Conservation (phyloP, 1,140 invertebrate species). For the Rhyacophila brunnea region DNA sequence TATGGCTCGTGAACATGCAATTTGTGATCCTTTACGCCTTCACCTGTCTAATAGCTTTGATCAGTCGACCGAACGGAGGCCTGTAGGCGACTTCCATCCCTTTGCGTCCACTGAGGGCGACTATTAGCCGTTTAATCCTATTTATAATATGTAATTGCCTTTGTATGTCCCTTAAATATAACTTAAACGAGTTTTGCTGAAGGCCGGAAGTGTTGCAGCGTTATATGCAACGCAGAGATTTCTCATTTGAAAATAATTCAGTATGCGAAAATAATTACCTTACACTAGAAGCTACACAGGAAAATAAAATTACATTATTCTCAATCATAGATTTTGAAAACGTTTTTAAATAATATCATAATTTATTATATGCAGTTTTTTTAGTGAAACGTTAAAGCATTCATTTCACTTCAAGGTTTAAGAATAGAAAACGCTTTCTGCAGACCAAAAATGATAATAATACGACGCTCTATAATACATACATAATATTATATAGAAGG, state of each 20-base stretch:
- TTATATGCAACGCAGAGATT: background rate
- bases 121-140: constrained; percentile 23
- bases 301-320: no score
- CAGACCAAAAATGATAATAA: no score
- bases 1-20: no score
- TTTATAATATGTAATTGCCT: constrained; percentile 26
- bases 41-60: constrained; percentile 13
- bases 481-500: no score
- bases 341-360: no score
- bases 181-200: constrained; percentile 23
- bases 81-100: background rate
- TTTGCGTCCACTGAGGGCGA: constrained; percentile 1
- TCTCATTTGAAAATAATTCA: background rate
- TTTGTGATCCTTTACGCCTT: no score
- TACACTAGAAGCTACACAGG: background rate
- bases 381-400: no score
- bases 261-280: background rate
- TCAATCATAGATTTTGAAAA: no score
- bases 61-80: background rate
- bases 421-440: no score
- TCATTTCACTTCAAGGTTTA: no score
- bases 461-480: no score
- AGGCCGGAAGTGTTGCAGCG: constrained; percentile 8
- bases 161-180: constrained; percentile 22
- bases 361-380: no score